phyloP scores from a whole-genome alignment of 2,797 vertebrate species.

The Xiphophorus birchmanni region DNA sequence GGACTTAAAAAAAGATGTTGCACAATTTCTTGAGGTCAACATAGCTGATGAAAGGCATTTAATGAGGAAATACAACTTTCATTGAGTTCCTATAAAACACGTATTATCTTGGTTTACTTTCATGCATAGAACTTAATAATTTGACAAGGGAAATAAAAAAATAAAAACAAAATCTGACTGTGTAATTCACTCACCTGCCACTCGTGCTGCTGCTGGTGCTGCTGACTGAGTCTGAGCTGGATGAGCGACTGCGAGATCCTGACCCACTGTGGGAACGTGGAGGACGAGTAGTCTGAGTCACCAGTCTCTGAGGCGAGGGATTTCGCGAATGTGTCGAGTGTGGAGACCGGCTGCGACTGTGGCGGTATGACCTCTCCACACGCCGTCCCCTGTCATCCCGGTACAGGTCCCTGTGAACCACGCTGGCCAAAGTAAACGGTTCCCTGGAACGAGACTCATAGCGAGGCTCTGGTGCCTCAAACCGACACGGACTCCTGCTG shows the following conservation, averaged over 20 bases:
- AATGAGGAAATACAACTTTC: neutral
- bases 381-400: slow-evolving; percentile 93
- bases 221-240: slow-evolving; percentile 98
- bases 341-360: slow-evolving; percentile 95
- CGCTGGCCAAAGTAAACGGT: slow-evolving; percentile 93
- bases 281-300: slow-evolving; percentile 88
- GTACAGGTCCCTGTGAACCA: slow-evolving; percentile 98
- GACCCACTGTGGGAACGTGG: slow-evolving; percentile 91
- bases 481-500: slow-evolving; percentile 95
- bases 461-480: slow-evolving; percentile 93
- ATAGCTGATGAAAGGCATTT: neutral
- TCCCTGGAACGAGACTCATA: slow-evolving; percentile 95
- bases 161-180: slow-evolving; percentile 13
- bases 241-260: slow-evolving; percentile 92
- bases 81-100: neutral
- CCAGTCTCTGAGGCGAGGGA: slow-evolving; percentile 93
- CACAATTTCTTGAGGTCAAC: neutral
- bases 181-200: slow-evolving; percentile 87
- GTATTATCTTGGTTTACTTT: neutral
- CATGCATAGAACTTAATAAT: neutral
- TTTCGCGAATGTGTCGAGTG: slow-evolving; percentile 94
- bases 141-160: slow-evolving; percentile 26
- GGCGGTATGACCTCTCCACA: slow-evolving; percentile 91
- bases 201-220: slow-evolving; percentile 98
- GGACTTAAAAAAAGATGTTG: slow-evolving; percentile 6